Base-by-base conservation (phyloP, 2,113 vertebrate genomes). In the Zingel zingel region DNA sequence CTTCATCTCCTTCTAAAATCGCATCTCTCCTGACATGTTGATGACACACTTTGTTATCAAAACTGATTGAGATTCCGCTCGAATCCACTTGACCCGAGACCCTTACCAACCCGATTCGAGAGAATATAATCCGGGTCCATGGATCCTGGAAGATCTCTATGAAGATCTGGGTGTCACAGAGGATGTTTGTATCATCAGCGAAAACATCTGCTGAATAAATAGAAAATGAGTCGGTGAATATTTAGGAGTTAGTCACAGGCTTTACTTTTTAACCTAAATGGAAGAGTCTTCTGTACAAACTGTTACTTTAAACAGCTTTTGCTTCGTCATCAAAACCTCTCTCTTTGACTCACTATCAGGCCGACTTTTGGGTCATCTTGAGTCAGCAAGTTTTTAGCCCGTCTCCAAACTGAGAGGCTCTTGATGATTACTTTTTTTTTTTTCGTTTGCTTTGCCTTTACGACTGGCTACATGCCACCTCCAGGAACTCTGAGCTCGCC, bases 321-420 rank as follows among this genome's bases (percentile, higher is more conserved):
- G 85, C 85, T 23, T 27, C 14, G 3, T 87, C 90, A 86, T 91
- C 77, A 81, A 71, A 84, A 63, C 53, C 70, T 58, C 73, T 58
- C 58, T 51, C 61, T 69, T 58, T n/a, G 61, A 79, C 71, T 83
- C 71, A 1, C 58, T n/a, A 71, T 77, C 45, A 10, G 72, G 43
- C 74, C 5, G 2, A 56, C 75, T 33, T 69, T 62, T 23, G 18
- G 73, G 65, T 83, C 87, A 50, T 71, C 64, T 74, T 89, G 84
- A 91, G 80, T 93, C 91, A 89, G 85, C 91, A 75, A 9, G 19
- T 88, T 89, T 66, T 86, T 39, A 23, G 16, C 19, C 7, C 51
- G 45, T 67, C 81, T 80, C 58, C 62, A 21, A 78, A 86, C 90
- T 90, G 79, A 90, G 77, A 82, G 79, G 23, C 79, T 88, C 80